Evolutionary conservation across 2,888 invertebrate genomes (phyloP), one percentile per base, ranked within the genome.

Genomic region (Onthophagus sagittarius): DNA sequence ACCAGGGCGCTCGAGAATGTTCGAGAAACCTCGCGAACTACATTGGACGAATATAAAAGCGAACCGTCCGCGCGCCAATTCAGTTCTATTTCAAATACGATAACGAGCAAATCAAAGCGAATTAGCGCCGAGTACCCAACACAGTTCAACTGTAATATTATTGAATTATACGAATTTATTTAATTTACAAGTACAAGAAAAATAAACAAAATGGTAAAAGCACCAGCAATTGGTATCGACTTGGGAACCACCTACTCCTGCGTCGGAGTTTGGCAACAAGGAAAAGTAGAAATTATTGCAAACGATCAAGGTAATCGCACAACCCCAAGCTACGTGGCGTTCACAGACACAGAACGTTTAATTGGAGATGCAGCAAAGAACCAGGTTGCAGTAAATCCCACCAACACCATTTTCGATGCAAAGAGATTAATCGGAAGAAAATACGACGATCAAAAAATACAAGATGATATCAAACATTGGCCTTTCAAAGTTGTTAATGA

Each of bases 271-370:
- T 94, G 92, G 86, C 92, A 93, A 80, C 89, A 94, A 81, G 92
- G 94, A 70, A 94, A 94, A 84, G 93, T 94, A 79, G 94, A 94
- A 82, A 94, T 94, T 78, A 94, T 95, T 82, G 94, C 95, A 74
- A 96, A 95, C 83, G 94, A 95, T 83, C 94, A 95, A 85, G 95
- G 95, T 76, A 95, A 95, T 85, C 87, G 95, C 72, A 95, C 94
- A 11, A 95, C 95, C 70, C 94, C 95, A 39, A 91, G 91, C 72
- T 92, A 92, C 83, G 92, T 93, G 73, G 93, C 92, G 23, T 93
- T 93, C 84, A 92, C 87, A 6, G 91, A 91, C 82, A 89, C 88
- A 9, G 91, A 92, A 84, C 87, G 91, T 64, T 87, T 92, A 70
- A 89, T 92, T 81, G 91, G 91, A 70, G 91, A 92, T 83, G 90